phyloP scores from a whole-genome alignment of 2,797 vertebrate species.

The Champsocephalus gunnari region DNA sequence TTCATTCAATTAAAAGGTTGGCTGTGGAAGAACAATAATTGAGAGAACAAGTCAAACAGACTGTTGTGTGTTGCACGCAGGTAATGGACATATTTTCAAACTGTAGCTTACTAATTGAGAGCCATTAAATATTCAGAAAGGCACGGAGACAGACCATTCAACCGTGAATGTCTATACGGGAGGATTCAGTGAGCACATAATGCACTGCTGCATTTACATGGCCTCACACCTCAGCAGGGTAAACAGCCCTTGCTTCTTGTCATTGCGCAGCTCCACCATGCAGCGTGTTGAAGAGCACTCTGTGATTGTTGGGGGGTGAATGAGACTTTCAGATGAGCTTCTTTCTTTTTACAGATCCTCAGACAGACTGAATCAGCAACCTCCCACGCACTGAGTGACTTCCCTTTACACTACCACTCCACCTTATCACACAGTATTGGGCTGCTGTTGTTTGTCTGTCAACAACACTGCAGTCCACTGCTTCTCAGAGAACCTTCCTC shows the following conservation, averaged over 20 bases:
- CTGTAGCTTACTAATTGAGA: constrained; percentile 37
- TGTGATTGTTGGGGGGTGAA: constrained; percentile 14
- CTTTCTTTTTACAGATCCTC: constrained; percentile 14
- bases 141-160: constrained; percentile 22
- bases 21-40: constrained; percentile 36
- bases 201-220: constrained; percentile 41
- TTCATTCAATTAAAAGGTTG: constrained; percentile 64
- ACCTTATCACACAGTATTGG: constrained; percentile 33
- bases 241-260: constrained; percentile 36
- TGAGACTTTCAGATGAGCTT: constrained; percentile 37
- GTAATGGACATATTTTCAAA: constrained; percentile 30
- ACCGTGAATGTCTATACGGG: constrained; percentile 52
- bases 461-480: constrained; percentile 29
- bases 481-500: neutral
- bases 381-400: constrained; percentile 28
- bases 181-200: constrained; percentile 51
- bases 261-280: constrained; percentile 20
- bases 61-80: constrained; percentile 1
- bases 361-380: constrained; percentile 33
- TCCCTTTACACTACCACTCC: constrained; percentile 40
- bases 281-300: constrained; percentile 22
- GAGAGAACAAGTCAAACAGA: constrained; percentile 32
- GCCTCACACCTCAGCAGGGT: constrained; percentile 32
- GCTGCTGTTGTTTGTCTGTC: constrained; percentile 37
- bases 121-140: constrained; percentile 58